Conservation (phyloP, 1,140 invertebrate species). For the Arion vulgaris region DNA sequence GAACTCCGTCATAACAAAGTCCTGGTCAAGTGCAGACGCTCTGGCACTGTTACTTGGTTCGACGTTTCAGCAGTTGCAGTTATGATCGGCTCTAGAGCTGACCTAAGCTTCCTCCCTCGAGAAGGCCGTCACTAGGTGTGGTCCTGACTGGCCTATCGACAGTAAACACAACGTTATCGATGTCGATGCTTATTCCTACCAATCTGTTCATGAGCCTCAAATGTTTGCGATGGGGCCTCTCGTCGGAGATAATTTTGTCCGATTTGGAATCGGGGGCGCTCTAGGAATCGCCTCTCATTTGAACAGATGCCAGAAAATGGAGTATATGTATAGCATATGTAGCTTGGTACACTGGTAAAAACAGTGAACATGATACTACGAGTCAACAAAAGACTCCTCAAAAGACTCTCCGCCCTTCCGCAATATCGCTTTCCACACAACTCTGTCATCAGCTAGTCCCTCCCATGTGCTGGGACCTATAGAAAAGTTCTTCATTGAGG, state of each 20-base stretch:
- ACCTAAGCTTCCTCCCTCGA: conserved; percentile 79
- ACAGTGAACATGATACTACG: too few relatives aligned
- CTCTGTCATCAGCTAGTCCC: too few relatives aligned
- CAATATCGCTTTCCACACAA: too few relatives aligned
- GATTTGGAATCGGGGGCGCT: conserved; percentile 76
- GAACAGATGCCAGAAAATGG: conserved; percentile 22
- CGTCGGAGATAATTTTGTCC: conserved; percentile 90
- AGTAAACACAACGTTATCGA: conserved; percentile 84
- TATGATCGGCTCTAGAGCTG: conserved; percentile 87
- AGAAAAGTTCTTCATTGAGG: too few relatives aligned
- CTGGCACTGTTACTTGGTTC: conserved; percentile 73
- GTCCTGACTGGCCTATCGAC: conserved; percentile 80
- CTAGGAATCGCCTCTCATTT: conserved; percentile 65
- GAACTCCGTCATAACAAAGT: conserved; percentile 73
- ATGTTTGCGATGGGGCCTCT: conserved; percentile 90
- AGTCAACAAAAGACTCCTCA: too few relatives aligned
- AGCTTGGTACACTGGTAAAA: too few relatives aligned
- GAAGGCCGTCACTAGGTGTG: conserved; percentile 77
- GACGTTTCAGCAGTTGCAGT: conserved; percentile 82
- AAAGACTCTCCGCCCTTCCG: too few relatives aligned
- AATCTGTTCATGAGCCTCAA: conserved; percentile 80
- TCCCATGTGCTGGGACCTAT: too few relatives aligned
- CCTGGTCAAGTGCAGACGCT: conserved; percentile 38
- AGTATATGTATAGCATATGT: too few relatives aligned
- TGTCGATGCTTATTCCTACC: conserved; percentile 83